A percentile compares a stretch with the other conserved stretches of the same genome.
These are phyloP conservation scores for Falco cherrug DNA, from an alignment of 2,797 vertebrate genomes.

Conservation along the genomic window DNA sequence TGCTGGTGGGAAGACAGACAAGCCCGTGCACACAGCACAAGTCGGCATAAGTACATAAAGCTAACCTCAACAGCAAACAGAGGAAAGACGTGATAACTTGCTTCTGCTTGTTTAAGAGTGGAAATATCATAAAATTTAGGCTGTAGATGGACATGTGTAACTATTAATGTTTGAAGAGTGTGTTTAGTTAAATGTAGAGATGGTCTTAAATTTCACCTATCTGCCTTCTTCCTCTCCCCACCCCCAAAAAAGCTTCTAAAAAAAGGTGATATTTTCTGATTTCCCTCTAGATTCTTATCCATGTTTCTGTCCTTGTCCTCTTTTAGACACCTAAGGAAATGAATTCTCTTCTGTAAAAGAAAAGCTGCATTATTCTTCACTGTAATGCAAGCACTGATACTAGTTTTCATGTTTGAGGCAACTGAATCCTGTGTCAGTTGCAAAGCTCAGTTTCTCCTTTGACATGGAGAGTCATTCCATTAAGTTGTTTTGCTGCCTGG, in stretches of 20 bases:
- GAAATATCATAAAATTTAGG: not conserved
- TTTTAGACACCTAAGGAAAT: not conserved
- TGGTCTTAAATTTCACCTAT: not conserved
- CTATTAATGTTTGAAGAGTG: not conserved
- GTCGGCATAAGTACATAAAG: not conserved
- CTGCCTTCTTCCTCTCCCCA: not conserved
- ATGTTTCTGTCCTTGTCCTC: not conserved
- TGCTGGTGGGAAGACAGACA: not conserved
- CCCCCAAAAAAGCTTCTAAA: not conserved
- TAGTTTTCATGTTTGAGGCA: not conserved
- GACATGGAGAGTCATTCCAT: not conserved
- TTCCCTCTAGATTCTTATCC: not conserved
- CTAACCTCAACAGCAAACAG: not conserved
- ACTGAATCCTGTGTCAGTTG: not conserved
- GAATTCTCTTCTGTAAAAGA: not conserved
- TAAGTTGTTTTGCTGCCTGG: not conserved
- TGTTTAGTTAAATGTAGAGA: not conserved
- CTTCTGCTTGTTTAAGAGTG: not conserved
- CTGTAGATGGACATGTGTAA: not conserved
- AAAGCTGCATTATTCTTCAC: not conserved
- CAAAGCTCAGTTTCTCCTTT: not conserved
- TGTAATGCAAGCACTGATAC: not conserved
- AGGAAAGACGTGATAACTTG: not conserved
- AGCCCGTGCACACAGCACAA: not conserved
- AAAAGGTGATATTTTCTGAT: not conserved